A percentile compares a stretch with the other conserved stretches of the same genome.
Evolutionary conservation across 2,797 vertebrate species (phyloP).

Genomic region (Streptopelia turtur): DNA sequence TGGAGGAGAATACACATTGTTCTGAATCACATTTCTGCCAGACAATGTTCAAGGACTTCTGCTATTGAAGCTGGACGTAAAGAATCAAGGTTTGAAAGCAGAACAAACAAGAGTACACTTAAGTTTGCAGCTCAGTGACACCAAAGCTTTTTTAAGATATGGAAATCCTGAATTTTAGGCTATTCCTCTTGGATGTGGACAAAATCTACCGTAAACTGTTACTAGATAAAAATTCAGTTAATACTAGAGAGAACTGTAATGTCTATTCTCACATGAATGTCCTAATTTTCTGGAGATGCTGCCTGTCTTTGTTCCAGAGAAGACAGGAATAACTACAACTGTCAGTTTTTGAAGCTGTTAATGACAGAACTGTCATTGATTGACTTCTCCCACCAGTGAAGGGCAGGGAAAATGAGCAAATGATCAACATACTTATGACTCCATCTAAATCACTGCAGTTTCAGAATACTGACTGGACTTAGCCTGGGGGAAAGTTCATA

Average conservation of each 20-base stretch:
- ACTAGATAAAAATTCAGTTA: background rate
- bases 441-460: background rate
- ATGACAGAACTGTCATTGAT: background rate
- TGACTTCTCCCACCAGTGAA: background rate
- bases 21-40: background rate
- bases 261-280: background rate
- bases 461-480: background rate
- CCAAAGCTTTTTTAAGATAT: background rate
- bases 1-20: background rate
- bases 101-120: background rate
- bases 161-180: background rate
- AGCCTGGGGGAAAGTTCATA: background rate
- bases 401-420: background rate
- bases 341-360: background rate
- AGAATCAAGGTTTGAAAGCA: background rate
- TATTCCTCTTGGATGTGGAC: background rate
- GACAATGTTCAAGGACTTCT: background rate
- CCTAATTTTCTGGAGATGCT: background rate
- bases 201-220: background rate
- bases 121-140: background rate
- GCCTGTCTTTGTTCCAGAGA: background rate
- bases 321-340: background rate
- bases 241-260: background rate
- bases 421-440: background rate
- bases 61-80: background rate